A percentile compares a stretch with the other conserved stretches of the same genome.
Conservation (phyloP, 2,888 invertebrate genomes). For the Leptinotarsa rubiginosa region DNA sequence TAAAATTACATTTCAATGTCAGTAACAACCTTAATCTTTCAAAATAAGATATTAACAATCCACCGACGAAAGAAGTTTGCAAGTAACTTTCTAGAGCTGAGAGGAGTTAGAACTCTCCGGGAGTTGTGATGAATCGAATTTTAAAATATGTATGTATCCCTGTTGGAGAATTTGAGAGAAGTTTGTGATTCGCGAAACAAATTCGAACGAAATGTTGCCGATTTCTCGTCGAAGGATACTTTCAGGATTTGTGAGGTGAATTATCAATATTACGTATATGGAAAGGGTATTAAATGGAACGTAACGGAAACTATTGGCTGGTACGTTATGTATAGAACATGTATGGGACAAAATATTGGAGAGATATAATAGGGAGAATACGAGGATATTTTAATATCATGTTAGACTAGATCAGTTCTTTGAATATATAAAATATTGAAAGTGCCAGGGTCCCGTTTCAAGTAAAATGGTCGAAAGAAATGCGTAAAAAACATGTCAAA, state of each 20-base stretch:
- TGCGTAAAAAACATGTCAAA: too few species aligned
- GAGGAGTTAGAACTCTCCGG: slow-evolving; percentile 6
- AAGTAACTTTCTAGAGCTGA: slow-evolving; percentile 5
- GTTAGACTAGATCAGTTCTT: too few species aligned
- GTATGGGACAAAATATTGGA: not conserved
- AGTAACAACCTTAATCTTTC: slow-evolving; percentile 2
- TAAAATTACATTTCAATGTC: slow-evolving; percentile 4
- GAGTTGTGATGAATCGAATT: slow-evolving; percentile 11
- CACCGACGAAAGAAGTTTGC: slow-evolving; percentile 7
- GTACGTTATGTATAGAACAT: not conserved
- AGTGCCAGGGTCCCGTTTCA: too few species aligned
- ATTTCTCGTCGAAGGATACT: slow-evolving; percentile 15
- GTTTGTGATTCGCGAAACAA: slow-evolving; percentile 12
- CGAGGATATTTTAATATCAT: too few species aligned
- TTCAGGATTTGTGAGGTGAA: slow-evolving; percentile 3
- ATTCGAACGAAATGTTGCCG: slow-evolving; percentile 6
- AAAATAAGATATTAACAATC: slow-evolving; percentile 5
- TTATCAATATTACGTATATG: not conserved
- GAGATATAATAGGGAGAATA: not conserved
- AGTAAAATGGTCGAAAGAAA: too few species aligned
- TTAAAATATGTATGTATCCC: slow-evolving; percentile 17
- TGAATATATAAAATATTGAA: too few species aligned
- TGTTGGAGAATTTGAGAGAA: not conserved
- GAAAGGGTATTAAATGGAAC: not conserved
- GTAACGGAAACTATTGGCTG: not conserved